Evolutionary conservation across 2,888 invertebrate species (phyloP).

Genomic region (Leptinotarsa haldemani): DNA sequence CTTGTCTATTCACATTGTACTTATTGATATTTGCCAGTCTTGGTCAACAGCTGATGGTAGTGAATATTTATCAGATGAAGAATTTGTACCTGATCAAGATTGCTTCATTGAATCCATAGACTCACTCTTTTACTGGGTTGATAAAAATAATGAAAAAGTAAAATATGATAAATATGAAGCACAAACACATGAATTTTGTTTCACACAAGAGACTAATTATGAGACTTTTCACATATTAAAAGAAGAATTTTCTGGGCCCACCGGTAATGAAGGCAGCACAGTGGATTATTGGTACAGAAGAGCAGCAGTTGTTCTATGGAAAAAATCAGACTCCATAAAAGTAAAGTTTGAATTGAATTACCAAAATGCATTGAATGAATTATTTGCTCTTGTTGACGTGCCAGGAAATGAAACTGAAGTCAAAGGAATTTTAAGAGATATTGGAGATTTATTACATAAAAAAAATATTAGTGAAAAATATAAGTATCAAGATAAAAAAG

Average conservation of each 20-base stretch:
- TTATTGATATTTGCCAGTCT: conserved; percentile 3
- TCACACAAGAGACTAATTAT: conserved; percentile 13
- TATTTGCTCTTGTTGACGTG: not conserved
- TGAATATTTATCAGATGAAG: conserved; percentile 1
- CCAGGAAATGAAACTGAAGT: conserved; percentile 7
- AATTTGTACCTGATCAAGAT: not conserved
- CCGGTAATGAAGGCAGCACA: conserved; percentile 17
- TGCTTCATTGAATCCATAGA: not conserved
- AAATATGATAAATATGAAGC: not conserved
- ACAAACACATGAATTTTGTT: conserved; percentile 6
- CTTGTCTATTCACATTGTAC: not conserved
- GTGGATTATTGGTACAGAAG: conserved; percentile 11
- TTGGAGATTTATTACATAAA: not conserved
- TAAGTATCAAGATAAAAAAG: not conserved
- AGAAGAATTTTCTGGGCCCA: conserved; percentile 3
- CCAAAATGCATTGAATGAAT: not conserved
- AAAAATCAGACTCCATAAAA: not conserved
- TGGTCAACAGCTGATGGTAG: not conserved
- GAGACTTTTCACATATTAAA: not conserved
- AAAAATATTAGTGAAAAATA: not conserved
- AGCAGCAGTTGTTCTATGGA: conserved; percentile 14
- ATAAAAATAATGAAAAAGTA: conserved; percentile 15
- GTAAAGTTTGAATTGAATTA: conserved; percentile 14
- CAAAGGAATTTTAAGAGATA: not conserved
- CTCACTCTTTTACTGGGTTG: not conserved